These are phyloP conservation scores for Ormyrus labotus DNA, from an alignment of 2,888 invertebrate species.

Conservation along the genomic window DNA sequence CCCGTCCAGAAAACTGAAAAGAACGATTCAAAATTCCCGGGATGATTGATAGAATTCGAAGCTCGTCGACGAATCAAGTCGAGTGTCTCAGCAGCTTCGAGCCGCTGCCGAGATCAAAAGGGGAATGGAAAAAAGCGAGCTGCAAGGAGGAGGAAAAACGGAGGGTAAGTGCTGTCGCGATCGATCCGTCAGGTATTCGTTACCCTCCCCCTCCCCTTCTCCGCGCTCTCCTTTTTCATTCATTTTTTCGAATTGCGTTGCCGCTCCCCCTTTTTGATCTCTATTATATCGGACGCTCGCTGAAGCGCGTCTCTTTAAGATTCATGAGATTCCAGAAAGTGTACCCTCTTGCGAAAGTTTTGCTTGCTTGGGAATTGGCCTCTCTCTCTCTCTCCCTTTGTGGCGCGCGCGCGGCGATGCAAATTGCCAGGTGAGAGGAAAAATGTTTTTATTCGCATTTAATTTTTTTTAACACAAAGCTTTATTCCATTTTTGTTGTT, in stretches of 20 bases:
- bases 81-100: not conserved
- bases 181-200: slow-evolving; percentile 52
- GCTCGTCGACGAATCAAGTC: no score
- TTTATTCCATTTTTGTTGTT: not conserved
- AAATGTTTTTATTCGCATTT: slow-evolving; percentile 17
- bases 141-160: slow-evolving; percentile 18
- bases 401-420: not conserved
- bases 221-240: not conserved
- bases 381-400: not conserved
- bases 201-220: slow-evolving; percentile 4
- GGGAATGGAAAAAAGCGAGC: slow-evolving; percentile 5
- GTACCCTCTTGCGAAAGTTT: not conserved
- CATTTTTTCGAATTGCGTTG: not conserved
- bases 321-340: slow-evolving; percentile 20
- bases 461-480: not conserved
- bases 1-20: no score
- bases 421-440: slow-evolving; percentile 4
- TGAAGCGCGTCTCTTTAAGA: slow-evolving; percentile 5
- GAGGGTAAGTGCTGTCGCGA: slow-evolving; percentile 42
- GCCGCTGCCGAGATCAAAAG: not conserved
- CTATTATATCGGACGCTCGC: slow-evolving; percentile 21
- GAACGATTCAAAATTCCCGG: no score
- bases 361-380: not conserved
- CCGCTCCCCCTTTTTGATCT: slow-evolving; percentile 21
- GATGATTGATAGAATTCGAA: no score